These are phyloP conservation scores for Perca flavescens DNA, from an alignment of 2,113 vertebrate genomes.

Conservation along the genomic window DNA sequence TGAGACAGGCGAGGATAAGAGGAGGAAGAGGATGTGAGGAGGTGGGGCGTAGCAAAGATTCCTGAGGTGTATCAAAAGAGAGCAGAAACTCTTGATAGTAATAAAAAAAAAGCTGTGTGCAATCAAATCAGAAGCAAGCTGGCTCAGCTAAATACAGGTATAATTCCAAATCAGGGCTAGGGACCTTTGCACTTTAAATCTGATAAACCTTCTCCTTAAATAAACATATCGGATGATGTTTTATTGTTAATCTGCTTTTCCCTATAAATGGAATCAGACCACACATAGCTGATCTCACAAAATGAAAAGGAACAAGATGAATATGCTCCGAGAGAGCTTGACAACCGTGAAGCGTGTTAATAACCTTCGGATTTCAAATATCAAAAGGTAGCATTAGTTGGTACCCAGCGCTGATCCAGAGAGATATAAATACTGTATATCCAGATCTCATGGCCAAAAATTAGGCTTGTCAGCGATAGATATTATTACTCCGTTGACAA, in stretches of 20 bases:
- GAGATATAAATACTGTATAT: conserved; percentile 48
- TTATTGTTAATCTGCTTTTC: conserved; percentile 7
- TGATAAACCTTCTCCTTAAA: conserved; percentile 4
- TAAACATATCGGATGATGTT: conserved; percentile 9
- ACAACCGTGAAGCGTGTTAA: not conserved
- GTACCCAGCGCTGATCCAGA: conserved; percentile 65
- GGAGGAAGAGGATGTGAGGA: conserved; percentile 33
- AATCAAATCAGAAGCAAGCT: conserved; percentile 68
- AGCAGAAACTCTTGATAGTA: conserved; percentile 67
- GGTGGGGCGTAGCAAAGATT: conserved; percentile 76
- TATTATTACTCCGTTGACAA: conserved; percentile 74
- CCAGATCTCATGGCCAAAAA: conserved; percentile 50
- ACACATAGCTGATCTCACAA: conserved; percentile 27
- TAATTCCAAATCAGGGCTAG: conserved; percentile 51
- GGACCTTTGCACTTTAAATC: conserved; percentile 42
- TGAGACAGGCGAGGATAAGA: conserved; percentile 44
- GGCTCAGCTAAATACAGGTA: conserved; percentile 73
- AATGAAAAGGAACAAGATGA: conserved; percentile 18
- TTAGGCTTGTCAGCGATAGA: conserved; percentile 86
- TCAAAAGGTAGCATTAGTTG: not conserved
- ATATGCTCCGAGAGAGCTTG: conserved; percentile 9
- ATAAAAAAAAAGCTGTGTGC: conserved; percentile 48
- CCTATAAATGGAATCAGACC: conserved; percentile 20
- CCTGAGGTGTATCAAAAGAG: conserved; percentile 79
- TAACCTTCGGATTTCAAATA: conserved; percentile 1